Base-by-base conservation (phyloP, 2,888 invertebrate species). In the Loripinus fragilis region DNA sequence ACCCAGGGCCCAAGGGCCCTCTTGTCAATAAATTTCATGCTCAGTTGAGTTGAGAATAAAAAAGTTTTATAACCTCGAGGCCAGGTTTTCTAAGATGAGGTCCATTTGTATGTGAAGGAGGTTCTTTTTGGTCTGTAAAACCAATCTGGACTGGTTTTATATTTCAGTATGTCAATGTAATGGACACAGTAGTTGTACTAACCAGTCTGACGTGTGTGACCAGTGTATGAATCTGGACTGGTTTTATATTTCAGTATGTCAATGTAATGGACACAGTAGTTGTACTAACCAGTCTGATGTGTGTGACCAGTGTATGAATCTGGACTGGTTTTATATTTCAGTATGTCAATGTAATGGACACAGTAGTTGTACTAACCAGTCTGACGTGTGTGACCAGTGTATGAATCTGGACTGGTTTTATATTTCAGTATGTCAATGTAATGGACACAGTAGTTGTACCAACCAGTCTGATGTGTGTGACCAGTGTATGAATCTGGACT, bases 211-310 rank as follows among this genome's bases (percentile, higher is more conserved):
- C 67, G 93, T 94, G 12, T 98, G 98, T 94, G 96, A 96, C 92
- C 96, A 97, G 15, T 99, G 99, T 94, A 95, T 95, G 69, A n/a
- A n/a, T n/a, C n/a, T n/a, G 23, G 38, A 35, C 35, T 33, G 33
- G 23, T 35, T 30, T 12, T 41, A 7, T 73, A 42, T 72, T 87
- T 25, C 89, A 93, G 93, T 86, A 28, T 93, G 93, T 93, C 99
- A 99, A 94, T 99, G 99, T 94, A 99, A 99, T 94, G 99, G 99
- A 0, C 99, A 99, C 94, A 96, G 97, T 79, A 95, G 95, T 41
- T 98, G 98, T 93, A 94, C 95, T 2, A 95, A 95, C 91, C 94
- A 95, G 92, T 91, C 93, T 0, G 87, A 87, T 67, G 93, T 94
- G 12, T 98, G 98, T 94, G 96, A 96, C 92, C 96, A 97, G 15